Conservation (phyloP, 2,888 invertebrate species). For the Hemicrepidius hirtus region DNA sequence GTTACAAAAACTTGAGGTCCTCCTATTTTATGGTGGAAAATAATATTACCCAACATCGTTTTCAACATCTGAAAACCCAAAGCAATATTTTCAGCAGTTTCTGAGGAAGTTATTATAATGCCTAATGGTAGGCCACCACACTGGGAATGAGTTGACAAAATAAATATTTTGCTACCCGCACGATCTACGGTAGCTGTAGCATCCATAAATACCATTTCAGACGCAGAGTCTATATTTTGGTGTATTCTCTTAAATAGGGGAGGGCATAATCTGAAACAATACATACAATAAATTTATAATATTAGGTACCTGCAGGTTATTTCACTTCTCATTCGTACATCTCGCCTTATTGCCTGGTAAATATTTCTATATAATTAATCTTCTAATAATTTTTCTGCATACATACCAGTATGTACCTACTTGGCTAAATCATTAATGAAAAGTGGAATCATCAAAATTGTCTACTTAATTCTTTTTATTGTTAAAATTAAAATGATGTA, state of each 20-base stretch:
- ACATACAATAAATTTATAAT: not conserved
- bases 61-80: constrained; percentile 23
- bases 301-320: no score
- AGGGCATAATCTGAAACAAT: not conserved
- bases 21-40: constrained; percentile 13
- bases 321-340: no score
- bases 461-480: no score
- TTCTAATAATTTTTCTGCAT: no score
- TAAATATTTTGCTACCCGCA: constrained; percentile 14
- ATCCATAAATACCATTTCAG: constrained; percentile 34
- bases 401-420: no score
- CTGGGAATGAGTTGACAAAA: constrained; percentile 19
- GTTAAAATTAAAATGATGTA: no score
- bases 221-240: not conserved
- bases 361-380: no score
- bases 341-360: no score
- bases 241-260: constrained; percentile 22
- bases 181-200: constrained; percentile 22
- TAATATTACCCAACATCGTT: constrained; percentile 9
- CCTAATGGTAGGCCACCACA: constrained; percentile 32
- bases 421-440: no score
- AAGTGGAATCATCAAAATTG: no score
- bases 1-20: constrained; percentile 38
- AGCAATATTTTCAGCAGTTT: not conserved
- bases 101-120: constrained; percentile 20